phyloP scores from a whole-genome alignment of 2,797 vertebrate genomes.

The Podarcis lilfordi region DNA sequence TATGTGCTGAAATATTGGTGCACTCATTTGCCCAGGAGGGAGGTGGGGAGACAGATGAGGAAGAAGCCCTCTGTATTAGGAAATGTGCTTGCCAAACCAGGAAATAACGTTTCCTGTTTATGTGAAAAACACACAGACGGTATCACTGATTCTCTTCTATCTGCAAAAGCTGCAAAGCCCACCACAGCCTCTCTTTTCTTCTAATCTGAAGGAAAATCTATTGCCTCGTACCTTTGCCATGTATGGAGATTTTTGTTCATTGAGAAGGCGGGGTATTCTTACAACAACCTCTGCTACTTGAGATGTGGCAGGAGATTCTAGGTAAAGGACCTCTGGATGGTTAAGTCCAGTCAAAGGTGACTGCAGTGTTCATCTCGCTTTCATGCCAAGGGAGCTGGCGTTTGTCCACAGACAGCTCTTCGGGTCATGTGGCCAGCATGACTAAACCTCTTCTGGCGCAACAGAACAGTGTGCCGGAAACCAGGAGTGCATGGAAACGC shows the following conservation, averaged over 20 bases:
- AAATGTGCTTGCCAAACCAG: background rate
- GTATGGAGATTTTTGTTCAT: background rate
- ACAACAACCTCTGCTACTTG: background rate
- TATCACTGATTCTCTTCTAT: rapidly evolving
- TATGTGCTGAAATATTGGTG: background rate
- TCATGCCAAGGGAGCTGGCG: no score
- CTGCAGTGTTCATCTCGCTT: no score
- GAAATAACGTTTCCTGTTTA: slow-evolving; percentile 63
- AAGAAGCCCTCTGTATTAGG: slow-evolving; percentile 34
- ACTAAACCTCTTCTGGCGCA: no score
- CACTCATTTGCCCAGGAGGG: background rate
- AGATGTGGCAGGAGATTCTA: background rate
- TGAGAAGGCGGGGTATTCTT: background rate
- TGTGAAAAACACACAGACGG: background rate
- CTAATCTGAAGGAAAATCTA: background rate
- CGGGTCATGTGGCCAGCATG: no score
- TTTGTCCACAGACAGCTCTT: no score
- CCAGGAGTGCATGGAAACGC: no score
- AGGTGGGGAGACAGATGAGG: background rate
- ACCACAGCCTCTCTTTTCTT: background rate
- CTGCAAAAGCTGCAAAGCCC: background rate
- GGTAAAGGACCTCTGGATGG: no score
- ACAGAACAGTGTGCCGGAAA: no score
- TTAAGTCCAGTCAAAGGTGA: no score
- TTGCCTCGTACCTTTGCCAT: background rate